Percentiles rank a stretch among this genome's conserved stretches.
These are phyloP conservation scores for Hermaeophaga mercurialis DNA, from an alignment of 2,888 invertebrate genomes.

Conservation along the genomic window DNA sequence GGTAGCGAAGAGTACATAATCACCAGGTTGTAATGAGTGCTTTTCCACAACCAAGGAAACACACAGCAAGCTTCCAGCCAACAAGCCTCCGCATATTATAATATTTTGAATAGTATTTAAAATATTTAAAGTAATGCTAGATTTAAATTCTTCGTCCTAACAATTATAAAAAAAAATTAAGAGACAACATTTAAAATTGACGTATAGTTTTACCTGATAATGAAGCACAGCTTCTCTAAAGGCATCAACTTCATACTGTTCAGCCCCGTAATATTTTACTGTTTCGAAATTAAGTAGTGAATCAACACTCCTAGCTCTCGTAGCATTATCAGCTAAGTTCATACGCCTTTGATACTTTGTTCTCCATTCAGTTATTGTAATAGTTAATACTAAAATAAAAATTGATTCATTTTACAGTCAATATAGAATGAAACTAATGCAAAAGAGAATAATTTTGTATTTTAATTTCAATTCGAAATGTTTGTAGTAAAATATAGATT, in stretches of 20 bases:
- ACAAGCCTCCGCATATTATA: conserved; percentile 83
- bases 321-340: conserved; percentile 93
- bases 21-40: conserved; percentile 81
- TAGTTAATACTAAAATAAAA: conserved; percentile 72
- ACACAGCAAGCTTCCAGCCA: conserved; percentile 87
- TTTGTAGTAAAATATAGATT: too few relatives aligned
- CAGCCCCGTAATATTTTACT: conserved; percentile 97
- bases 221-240: conserved; percentile 84
- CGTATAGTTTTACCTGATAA: conserved; percentile 78
- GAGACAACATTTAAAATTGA: not conserved
- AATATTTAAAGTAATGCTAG: conserved; percentile 83
- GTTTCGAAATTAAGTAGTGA: conserved; percentile 98
- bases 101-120: conserved; percentile 91
- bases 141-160: conserved; percentile 89
- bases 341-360: conserved; percentile 92
- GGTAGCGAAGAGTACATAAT: conserved; percentile 94
- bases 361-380: conserved; percentile 95
- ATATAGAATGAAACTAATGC: too few relatives aligned
- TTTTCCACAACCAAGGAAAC: conserved; percentile 81
- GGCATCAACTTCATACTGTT: conserved; percentile 85
- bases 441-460: too few relatives aligned
- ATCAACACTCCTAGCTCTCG: conserved; percentile 91
- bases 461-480: too few relatives aligned
- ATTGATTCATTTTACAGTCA: too few relatives aligned
- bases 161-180: not conserved